Base-by-base conservation (phyloP, 2,888 invertebrate species). In the Kryphioiulus occultus region DNA sequence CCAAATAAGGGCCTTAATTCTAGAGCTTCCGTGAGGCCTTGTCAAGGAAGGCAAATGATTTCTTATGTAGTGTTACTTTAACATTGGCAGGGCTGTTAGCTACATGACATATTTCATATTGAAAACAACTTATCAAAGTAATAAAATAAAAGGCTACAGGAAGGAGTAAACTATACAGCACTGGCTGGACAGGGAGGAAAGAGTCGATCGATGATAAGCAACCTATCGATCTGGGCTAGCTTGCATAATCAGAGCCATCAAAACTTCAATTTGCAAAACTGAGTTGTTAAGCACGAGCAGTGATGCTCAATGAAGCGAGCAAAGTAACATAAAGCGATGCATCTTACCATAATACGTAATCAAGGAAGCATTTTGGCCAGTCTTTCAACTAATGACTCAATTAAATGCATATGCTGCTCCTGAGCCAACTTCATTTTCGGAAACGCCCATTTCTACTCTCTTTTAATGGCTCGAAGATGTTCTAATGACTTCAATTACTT, bases 401-500 rank as follows among this genome's bases (percentile, higher is more conserved):
- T 78, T 78, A 78, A 78, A 78, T 78, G 78, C 78, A 78, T 78
- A 30, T 78, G 78, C 78, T 30, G 78, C 10, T 30, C 30, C 15
- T 15, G 30, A 30, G 78, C 78, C 78, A 78, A 78, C 30, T 78
- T 78, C 30, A 78, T 78, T 78, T 78, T 78, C 78, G 78, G 78
- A 30, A 78, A 78, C 78, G 78, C 78, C 78, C 78, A 78, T 30
- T 78, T 30, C 78, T 30, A 78, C 15, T 78, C 78, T 78, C 78
- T 78, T 78, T 78, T 78, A 78, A 78, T 78, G 78, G 78, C 78
- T 0, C 78, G 30, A 78, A 78, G 78, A 78, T 78, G 78, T 30
- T 78, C 78, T 78, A 78, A 78, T 78, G 78, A 78, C 78, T 78
- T 78, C 78, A 78, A 78, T 78, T 78, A 78, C 78, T 78, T 78